Evolutionary conservation across 2,888 invertebrate species (phyloP), one percentile per base, ranked within the genome.

Genomic region (Anagyrus pseudococci): DNA sequence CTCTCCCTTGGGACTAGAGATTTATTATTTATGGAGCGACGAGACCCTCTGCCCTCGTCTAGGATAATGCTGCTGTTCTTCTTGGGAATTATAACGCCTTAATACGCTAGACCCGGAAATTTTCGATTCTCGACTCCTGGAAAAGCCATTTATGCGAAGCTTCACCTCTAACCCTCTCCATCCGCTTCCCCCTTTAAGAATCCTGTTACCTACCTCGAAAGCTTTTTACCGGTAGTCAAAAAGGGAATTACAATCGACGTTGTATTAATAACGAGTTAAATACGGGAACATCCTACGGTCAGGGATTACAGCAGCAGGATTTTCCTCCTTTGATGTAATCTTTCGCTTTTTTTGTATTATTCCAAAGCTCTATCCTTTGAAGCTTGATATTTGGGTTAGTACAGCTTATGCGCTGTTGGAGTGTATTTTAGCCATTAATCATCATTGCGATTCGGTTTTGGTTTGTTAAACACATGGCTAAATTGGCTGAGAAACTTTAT

Each of bases 71-170:
- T 53, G 48, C 60, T 53, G 48, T 56, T 57, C 60, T 66, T 63
- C 53, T 37, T 33, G 33, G 33, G 57, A 66, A 66, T 66, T 66
- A 62, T 66, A 57, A 62, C 60, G 60, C 57, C 59, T 66, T 66
- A 62, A 58, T 66, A 62, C 52, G 26, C 26, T 46, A 22, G 15
- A 29, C 10, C 44, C 17, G 43, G 41, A 41, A 53, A 25, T 53
- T 53, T 26, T 20, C 23, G 4, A 15, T n/a, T 40, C 37, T 17
- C 53, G 54, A 29, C 41, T 48, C 26, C 54, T 48, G 33, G n/a
- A 37, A 8, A 8, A 37, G 33, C 60, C 49, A 47, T 55, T 55
- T 43, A 19, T 54, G 48, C 54, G 26, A 15, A n/a, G 19, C 49
- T 29, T 4, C 33, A 15, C n/a, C n/a, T n/a, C n/a, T n/a, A n/a